phyloP scores from a whole-genome alignment of 2,113 vertebrate species.

The Brienomyrus brachyistius region DNA sequence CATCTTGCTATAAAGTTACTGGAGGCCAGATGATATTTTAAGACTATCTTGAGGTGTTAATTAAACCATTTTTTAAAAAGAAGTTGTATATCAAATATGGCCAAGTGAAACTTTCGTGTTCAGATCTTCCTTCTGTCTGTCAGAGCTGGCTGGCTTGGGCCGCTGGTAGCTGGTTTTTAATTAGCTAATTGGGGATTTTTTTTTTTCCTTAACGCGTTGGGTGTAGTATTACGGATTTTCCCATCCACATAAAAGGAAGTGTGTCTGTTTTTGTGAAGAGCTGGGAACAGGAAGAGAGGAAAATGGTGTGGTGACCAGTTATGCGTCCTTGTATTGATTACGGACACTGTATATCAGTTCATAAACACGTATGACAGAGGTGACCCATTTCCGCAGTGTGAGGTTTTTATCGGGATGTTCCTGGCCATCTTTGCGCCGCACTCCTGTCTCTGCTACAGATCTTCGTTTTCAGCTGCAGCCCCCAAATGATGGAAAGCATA shows the following conservation, averaged over 20 bases:
- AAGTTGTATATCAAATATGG: neutral
- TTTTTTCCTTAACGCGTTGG: neutral
- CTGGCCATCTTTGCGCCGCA: neutral
- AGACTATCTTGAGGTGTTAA: slow-evolving; percentile 4
- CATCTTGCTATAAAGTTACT: neutral
- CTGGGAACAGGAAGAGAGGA: neutral
- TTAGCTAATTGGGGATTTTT: slow-evolving; percentile 42
- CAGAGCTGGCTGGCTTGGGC: slow-evolving; percentile 32
- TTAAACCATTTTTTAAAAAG: neutral
- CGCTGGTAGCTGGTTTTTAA: slow-evolving; percentile 37
- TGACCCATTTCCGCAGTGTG: neutral
- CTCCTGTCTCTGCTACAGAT: neutral
- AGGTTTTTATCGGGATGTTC: neutral
- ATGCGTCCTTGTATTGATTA: neutral
- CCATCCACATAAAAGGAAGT: slow-evolving; percentile 7
- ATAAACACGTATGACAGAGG: neutral
- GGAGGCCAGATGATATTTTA: neutral
- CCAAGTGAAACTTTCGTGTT: neutral
- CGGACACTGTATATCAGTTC: neutral
- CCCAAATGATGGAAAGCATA: slow-evolving; percentile 3
- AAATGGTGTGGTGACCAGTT: neutral
- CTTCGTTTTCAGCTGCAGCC: neutral
- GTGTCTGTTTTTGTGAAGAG: neutral
- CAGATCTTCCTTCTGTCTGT: neutral
- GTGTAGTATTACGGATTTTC: neutral